Conservation (phyloP, 2,113 vertebrate species). For the Epinephelus lanceolatus region DNA sequence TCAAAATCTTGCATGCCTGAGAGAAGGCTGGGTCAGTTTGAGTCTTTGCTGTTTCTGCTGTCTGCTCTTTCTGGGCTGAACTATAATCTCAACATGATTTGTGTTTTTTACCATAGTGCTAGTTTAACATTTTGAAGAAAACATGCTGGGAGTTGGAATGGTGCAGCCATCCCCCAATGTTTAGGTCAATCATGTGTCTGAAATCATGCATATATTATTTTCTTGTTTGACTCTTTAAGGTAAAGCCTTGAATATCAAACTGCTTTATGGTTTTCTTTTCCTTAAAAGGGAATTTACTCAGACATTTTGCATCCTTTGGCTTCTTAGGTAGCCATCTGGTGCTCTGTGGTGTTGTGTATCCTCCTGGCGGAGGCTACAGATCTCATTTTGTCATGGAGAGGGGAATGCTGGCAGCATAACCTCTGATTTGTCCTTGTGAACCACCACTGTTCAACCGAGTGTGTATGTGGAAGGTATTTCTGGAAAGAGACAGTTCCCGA, state of each 20-base stretch:
- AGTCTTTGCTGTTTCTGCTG: conserved; percentile 5
- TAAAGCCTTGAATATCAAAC: not conserved
- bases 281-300: conserved; percentile 18
- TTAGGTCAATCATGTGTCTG: not conserved
- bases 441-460: conserved; percentile 22
- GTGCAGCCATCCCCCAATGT: not conserved
- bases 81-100: not conserved
- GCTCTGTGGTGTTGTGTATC: conserved; percentile 42
- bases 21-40: not conserved
- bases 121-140: not conserved
- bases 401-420: conserved; percentile 28
- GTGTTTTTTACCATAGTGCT: not conserved
- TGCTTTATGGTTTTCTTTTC: conserved; percentile 1
- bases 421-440: conserved; percentile 66
- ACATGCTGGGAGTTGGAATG: not conserved
- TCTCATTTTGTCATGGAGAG: conserved; percentile 46
- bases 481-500: conserved; percentile 54
- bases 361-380: conserved; percentile 30
- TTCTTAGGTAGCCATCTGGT: conserved; percentile 48
- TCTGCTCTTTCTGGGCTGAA: not conserved
- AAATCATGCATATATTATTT: conserved; percentile 2
- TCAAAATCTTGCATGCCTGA: conserved; percentile 11
- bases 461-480: conserved; percentile 45
- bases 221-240: not conserved
- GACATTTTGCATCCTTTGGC: conserved; percentile 12